Evolutionary conservation across 2,888 invertebrate species (phyloP), one percentile per base, ranked within the genome.

Genomic region (Glaucopsyche alexis): DNA sequence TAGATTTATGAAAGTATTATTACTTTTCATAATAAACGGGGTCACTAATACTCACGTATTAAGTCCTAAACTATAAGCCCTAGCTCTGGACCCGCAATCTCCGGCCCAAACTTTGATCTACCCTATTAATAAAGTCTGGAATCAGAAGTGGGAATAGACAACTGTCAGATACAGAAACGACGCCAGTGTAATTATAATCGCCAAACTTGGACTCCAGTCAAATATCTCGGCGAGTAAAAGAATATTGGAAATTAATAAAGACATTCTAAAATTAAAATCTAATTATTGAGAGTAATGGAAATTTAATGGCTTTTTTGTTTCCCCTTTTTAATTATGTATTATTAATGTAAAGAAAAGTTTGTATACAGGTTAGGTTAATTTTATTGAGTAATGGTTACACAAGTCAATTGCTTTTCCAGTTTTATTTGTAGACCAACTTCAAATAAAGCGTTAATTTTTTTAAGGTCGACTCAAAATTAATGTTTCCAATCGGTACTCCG

Each of bases 21-120:
- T 66, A 67, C 60, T 60, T 29, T 60, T 60, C 29, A 7, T 38
- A 47, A 47, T 60, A 47, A 8, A 52, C n/a, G 42, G 7, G 42
- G 16, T 42, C 42, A 42, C 40, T 42, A 66, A 66, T 66, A 5
- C 42, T 66, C 42, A 14, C 40, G 40, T 50, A 50, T 50, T 67
- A 67, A 67, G 40, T 67, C 67, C 49, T 69, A 29, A 69, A 49
- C 69, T 49, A 14, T 69, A 49, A 69, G 69, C 49, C 45, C 69
- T 69, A 49, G 14, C 45, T 47, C 49, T 47, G 70, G 70, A 71
- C 47, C 66, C 55, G 74, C 72, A 75, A 75, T 75, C 73, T 73
- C 71, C 73, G 73, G 72, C 70, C 66, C 73, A 72, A 75, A 75
- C 65, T 74, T 75, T 73, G 73, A 74, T 70, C 71, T 72, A 16